Conservation (phyloP, 2,888 invertebrate species). For the Abscondita cerata region DNA sequence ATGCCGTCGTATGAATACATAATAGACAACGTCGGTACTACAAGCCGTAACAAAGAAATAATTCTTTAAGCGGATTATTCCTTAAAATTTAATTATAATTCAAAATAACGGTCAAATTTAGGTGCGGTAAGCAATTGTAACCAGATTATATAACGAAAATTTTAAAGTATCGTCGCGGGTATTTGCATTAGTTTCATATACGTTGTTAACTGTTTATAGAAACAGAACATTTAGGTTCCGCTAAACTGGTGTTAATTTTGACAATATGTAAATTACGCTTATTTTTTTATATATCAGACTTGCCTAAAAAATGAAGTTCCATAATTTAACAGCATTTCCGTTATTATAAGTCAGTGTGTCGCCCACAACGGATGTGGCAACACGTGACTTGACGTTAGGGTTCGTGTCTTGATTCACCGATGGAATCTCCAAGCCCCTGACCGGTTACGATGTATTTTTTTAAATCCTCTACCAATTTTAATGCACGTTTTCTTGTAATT, state of each 20-base stretch:
- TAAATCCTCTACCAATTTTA: slow-evolving; percentile 9
- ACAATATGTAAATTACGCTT: too few relatives aligned
- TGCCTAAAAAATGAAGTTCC: slow-evolving; percentile 8
- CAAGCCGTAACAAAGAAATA: slow-evolving; percentile 18
- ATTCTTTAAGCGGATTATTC: slow-evolving; percentile 19
- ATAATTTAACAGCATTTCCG: slow-evolving; percentile 46
- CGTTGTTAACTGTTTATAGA: too few relatives aligned
- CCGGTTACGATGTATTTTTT: slow-evolving; percentile 21
- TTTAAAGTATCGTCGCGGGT: too few relatives aligned
- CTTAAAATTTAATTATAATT: background rate
- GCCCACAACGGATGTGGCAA: slow-evolving; percentile 54
- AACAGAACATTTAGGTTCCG: too few relatives aligned
- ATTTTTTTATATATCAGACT: slow-evolving; percentile 1
- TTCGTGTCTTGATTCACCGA: slow-evolving; percentile 52
- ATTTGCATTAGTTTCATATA: too few relatives aligned
- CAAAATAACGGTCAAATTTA: background rate
- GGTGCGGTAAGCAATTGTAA: background rate
- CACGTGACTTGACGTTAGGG: slow-evolving; percentile 53
- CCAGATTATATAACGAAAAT: too few relatives aligned
- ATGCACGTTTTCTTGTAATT: background rate
- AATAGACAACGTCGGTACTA: slow-evolving; percentile 20
- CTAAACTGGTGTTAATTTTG: too few relatives aligned
- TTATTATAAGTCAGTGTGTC: slow-evolving; percentile 59
- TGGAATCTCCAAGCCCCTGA: slow-evolving; percentile 41
- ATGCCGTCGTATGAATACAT: slow-evolving; percentile 23